phyloP scores from a whole-genome alignment of 2,888 invertebrate genomes.

The Morpho achilles region DNA sequence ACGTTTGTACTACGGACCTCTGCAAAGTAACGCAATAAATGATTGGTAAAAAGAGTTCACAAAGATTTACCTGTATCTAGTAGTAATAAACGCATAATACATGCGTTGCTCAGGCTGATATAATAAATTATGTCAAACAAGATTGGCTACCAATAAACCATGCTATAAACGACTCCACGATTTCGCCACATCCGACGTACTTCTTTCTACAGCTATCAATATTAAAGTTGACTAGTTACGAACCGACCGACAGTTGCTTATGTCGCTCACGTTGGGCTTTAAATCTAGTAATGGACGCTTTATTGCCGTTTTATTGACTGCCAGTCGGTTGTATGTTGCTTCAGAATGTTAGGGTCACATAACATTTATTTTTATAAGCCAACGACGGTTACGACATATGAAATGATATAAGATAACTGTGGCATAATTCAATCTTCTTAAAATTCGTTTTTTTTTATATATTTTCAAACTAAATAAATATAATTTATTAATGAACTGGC shows the following conservation, averaged over 20 bases:
- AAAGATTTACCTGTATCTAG: too few relatives aligned
- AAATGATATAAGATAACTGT: too few relatives aligned
- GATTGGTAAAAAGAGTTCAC: too few relatives aligned
- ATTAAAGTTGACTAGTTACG: conserved; percentile 12
- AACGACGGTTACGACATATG: not conserved
- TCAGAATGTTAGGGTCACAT: not conserved
- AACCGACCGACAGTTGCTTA: conserved; percentile 18
- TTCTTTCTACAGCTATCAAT: conserved; percentile 11
- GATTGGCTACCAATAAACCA: conserved; percentile 14
- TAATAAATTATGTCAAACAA: not conserved
- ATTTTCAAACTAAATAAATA: too few relatives aligned
- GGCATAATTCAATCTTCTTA: too few relatives aligned
- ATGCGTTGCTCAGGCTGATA: too few relatives aligned
- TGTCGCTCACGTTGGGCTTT: conserved; percentile 21
- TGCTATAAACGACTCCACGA: conserved; percentile 5
- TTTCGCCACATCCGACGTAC: conserved; percentile 8
- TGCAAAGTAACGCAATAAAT: too few relatives aligned
- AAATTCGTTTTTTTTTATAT: too few relatives aligned
- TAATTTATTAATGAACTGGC: too few relatives aligned
- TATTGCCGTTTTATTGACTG: conserved; percentile 14
- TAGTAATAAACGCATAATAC: too few relatives aligned
- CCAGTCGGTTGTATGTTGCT: not conserved
- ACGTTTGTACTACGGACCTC: too few relatives aligned
- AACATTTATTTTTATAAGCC: not conserved
- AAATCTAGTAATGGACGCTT: conserved; percentile 17